Conservation (phyloP, 1,140 invertebrate species). For the Polyergus mexicanus region DNA sequence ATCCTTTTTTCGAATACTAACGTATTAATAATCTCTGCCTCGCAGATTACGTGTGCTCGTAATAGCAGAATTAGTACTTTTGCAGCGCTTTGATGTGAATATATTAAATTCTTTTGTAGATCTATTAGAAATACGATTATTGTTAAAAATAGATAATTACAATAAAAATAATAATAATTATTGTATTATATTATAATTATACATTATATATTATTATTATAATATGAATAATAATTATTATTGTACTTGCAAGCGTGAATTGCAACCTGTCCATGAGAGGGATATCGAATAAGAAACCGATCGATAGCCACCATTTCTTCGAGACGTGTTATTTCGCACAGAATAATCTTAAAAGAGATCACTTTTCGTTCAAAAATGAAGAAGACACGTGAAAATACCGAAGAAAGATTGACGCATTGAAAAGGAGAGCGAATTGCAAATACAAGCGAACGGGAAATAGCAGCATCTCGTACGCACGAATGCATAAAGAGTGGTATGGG, state of each 20-base stretch:
- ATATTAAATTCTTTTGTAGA: not conserved
- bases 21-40: constrained; percentile 4
- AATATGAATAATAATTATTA: too few species aligned
- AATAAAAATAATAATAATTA: too few species aligned
- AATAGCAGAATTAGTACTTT: not conserved
- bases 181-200: too few species aligned
- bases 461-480: not conserved
- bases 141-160: too few species aligned
- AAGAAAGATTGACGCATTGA: constrained; percentile 20
- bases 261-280: not conserved
- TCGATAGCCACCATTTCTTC: not conserved
- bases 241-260: not conserved
- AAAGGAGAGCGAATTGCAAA: constrained; percentile 43
- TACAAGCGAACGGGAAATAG: constrained; percentile 22
- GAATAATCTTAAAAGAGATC: constrained; percentile 27
- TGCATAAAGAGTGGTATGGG: not conserved
- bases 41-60: not conserved
- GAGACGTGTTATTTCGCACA: constrained; percentile 29
- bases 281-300: not conserved
- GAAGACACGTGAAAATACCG: not conserved
- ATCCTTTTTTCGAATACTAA: not conserved
- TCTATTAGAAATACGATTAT: not conserved
- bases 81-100: not conserved
- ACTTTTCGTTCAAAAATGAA: constrained; percentile 5
- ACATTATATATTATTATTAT: too few species aligned